Evolutionary conservation across 2,888 invertebrate species (phyloP).

Genomic region (Lissocephala sabroskyi): DNA sequence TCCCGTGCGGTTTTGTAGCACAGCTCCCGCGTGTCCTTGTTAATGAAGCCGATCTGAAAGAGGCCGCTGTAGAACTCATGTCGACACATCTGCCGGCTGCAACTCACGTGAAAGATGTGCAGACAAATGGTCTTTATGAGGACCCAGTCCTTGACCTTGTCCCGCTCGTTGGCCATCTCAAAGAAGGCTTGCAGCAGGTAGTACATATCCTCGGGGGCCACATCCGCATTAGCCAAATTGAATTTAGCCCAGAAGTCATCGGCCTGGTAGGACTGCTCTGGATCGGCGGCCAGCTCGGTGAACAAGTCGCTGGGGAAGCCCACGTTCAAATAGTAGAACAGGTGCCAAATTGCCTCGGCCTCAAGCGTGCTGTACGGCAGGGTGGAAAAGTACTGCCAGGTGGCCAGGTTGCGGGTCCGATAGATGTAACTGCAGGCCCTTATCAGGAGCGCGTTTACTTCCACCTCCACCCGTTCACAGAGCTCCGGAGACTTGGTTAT

Average conservation of each 20-base stretch:
- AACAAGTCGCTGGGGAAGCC: conserved; percentile 73
- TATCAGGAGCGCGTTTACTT: conserved; percentile 82
- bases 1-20: conserved; percentile 84
- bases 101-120: conserved; percentile 80
- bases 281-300: conserved; percentile 66
- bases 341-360: conserved; percentile 77
- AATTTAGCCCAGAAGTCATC: conserved; percentile 75
- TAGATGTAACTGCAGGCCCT: conserved; percentile 81
- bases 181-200: conserved; percentile 85
- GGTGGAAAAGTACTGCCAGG: conserved; percentile 87
- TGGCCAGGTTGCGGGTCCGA: conserved; percentile 80
- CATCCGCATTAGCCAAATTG: conserved; percentile 77
- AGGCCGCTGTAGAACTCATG: neutral
- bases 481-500: conserved; percentile 73
- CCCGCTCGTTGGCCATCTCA: conserved; percentile 83
- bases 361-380: conserved; percentile 80
- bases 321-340: conserved; percentile 78
- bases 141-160: conserved; percentile 74
- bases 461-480: conserved; percentile 77
- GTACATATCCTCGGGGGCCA: conserved; percentile 82
- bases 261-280: conserved; percentile 73
- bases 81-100: neutral
- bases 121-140: conserved; percentile 79
- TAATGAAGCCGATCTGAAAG: conserved; percentile 81
- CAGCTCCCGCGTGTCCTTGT: conserved; percentile 78